Conservation (phyloP, 2,888 invertebrate genomes). For the Trachelus troglodyta region DNA sequence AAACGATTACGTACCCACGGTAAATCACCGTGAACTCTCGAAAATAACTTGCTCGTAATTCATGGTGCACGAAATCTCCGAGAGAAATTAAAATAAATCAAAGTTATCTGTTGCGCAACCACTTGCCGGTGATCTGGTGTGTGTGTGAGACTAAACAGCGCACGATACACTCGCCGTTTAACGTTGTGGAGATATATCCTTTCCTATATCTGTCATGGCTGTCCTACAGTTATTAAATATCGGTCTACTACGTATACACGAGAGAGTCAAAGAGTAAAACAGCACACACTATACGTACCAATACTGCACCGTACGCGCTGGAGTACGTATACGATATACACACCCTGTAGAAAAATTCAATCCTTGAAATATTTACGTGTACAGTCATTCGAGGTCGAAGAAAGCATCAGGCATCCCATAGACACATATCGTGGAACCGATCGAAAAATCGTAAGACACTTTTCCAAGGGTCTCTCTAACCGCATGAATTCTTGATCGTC, state of each 20-base stretch:
- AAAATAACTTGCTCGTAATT: conserved; percentile 57
- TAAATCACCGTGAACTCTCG: conserved; percentile 56
- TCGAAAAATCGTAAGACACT: neutral
- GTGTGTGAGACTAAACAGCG: conserved; percentile 46
- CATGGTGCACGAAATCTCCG: conserved; percentile 30
- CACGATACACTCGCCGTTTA: conserved; percentile 30
- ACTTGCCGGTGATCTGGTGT: conserved; percentile 54
- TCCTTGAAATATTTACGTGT: neutral
- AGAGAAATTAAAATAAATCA: conserved; percentile 63
- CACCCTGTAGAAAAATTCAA: neutral
- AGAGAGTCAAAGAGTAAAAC: neutral
- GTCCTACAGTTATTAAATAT: conserved; percentile 34
- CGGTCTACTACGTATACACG: neutral
- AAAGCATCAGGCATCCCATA: neutral
- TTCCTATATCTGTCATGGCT: conserved; percentile 39
- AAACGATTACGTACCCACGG: conserved; percentile 12
- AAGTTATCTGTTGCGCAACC: conserved; percentile 58
- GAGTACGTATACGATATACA: neutral
- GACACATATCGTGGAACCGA: too few species aligned
- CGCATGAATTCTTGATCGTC: neutral
- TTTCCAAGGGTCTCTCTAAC: neutral
- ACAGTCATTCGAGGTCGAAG: neutral
- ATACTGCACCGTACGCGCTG: neutral
- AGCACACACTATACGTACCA: neutral
- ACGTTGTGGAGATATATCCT: conserved; percentile 37